Base-by-base conservation (phyloP, 2,888 invertebrate species). In the Mallateleia sp. region DNA sequence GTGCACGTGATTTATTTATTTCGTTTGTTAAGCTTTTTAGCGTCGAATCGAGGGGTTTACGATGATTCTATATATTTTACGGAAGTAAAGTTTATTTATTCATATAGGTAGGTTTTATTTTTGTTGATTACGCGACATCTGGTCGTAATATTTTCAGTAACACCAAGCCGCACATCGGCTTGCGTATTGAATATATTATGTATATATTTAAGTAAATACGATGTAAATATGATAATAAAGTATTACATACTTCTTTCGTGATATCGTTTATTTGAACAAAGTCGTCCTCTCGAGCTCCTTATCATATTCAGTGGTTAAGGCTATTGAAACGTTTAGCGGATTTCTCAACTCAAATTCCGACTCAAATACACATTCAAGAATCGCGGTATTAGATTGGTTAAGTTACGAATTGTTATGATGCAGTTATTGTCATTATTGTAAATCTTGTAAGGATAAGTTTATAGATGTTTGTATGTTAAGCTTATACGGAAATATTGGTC, bases 201-300 rank as follows among this genome's bases (percentile, higher is more conserved):
- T 84, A 71, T 72, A 84, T 84, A 84, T 42, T 77, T 77, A 71
- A 83, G 25, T 54, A 52, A 77, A 56, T 62, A 45, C 22, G 52
- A 54, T 83, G 83, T 83, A 83, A 71, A 83, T 83, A 83, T 78
- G 42, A 72, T 58, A 78, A 78, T 78, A 66, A 84, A 84, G 84
- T 79, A 84, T 84, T 84, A 74, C 71, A 74, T 74, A 74, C 32
- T 84, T 79, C 52, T 74, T 50, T 79, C 32, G 66, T 58, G 52
- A 79, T 74, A 72, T 28, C 62, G 22, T 79, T 72, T 78, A 79
- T 84, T 84, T 72, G 25, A 56, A 69, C n/a, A 45, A 34, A 45
- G 52, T 60, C 58, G 72, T 71, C 78, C 72, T 69, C 34, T 56
- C 22, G 42, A 74, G 56, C 50, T 67, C 62, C 74, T 60, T 45